Percentiles rank a stretch among this genome's conserved stretches.
Conservation (phyloP, 2,888 invertebrate species). For the Junonia oenone region DNA sequence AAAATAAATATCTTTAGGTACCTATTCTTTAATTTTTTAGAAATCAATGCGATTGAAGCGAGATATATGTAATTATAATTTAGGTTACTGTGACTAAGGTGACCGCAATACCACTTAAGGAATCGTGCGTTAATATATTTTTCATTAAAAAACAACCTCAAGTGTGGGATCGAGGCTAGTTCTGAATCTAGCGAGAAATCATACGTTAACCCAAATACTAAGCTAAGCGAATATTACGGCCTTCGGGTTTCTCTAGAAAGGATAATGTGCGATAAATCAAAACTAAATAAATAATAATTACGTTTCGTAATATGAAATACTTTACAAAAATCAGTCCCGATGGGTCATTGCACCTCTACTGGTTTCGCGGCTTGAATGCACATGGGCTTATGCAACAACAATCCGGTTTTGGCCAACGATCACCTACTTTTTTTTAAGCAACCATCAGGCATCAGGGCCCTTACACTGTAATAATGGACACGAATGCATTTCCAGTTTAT, state of each 20-base stretch:
- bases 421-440: constrained; percentile 23
- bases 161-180: background rate
- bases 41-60: background rate
- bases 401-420: constrained; percentile 49
- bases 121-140: background rate
- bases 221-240: background rate
- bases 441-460: constrained; percentile 3
- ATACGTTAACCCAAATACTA: background rate
- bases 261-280: background rate
- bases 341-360: constrained; percentile 53
- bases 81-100: background rate
- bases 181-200: background rate
- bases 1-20: no score
- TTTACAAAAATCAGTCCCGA: constrained; percentile 42
- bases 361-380: constrained; percentile 48
- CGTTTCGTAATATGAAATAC: background rate
- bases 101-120: background rate
- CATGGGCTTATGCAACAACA: constrained; percentile 59
- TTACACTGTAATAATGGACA: background rate
- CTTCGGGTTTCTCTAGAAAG: constrained; percentile 1
- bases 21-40: background rate
- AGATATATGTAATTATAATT: background rate
- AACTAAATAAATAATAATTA: constrained; percentile 5
- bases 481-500: background rate
- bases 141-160: background rate